A percentile compares a stretch with the other conserved stretches of the same genome.
phyloP scores from a whole-genome alignment of 2,888 invertebrate genomes.

The Oscheius sp. region DNA sequence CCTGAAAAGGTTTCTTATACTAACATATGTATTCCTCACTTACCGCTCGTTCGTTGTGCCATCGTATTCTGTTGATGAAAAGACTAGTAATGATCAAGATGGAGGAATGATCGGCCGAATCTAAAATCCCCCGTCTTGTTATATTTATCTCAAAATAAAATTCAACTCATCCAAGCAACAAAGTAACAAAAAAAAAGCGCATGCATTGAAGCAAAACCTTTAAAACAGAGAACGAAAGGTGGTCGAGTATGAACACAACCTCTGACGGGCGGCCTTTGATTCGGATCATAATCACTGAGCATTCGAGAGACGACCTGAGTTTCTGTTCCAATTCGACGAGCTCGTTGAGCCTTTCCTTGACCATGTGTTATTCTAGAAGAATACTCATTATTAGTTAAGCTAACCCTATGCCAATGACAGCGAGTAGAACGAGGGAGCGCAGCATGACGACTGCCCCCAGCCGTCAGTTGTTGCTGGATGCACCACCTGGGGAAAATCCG shows the following conservation, averaged over 20 bases:
- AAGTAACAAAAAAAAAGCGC: background rate
- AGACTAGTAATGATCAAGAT: constrained; percentile 64
- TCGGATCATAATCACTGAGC: constrained; percentile 60
- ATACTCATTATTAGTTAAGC: background rate
- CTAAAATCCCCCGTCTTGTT: too few relatives aligned
- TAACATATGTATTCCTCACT: too few relatives aligned
- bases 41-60: constrained; percentile 57
- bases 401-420: constrained; percentile 17
- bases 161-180: background rate
- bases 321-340: constrained; percentile 60
- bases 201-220: constrained; percentile 29
- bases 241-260: constrained; percentile 47
- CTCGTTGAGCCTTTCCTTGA: constrained; percentile 6
- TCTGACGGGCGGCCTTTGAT: constrained; percentile 65
- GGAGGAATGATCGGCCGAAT: constrained; percentile 60
- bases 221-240: constrained; percentile 36
- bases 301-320: constrained; percentile 57
- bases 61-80: constrained; percentile 62
- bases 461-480: constrained; percentile 24
- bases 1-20: too few relatives aligned
- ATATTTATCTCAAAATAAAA: too few relatives aligned
- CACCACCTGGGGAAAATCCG: constrained; percentile 40
- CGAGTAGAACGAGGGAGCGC: constrained; percentile 23
- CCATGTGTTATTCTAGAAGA: background rate
- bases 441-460: constrained; percentile 13